phyloP scores from a whole-genome alignment of 2,113 vertebrate species.

The Microcebus lehilahytsara region DNA sequence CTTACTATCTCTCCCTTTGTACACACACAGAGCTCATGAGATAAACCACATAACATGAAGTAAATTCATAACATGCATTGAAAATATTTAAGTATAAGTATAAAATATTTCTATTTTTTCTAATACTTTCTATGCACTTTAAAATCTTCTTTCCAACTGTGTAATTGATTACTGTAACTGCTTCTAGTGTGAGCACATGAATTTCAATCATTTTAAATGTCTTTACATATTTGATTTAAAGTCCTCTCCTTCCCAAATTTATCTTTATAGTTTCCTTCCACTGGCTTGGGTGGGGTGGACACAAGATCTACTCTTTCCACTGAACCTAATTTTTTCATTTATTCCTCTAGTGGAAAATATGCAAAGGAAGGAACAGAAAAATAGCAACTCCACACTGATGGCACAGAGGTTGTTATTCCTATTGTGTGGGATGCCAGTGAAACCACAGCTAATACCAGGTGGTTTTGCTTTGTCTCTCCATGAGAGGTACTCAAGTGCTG shows the following conservation, averaged over 20 bases:
- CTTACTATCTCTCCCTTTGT: no score
- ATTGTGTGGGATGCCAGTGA: neutral
- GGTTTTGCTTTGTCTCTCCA: neutral
- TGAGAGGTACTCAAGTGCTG: neutral
- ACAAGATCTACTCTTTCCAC: neutral
- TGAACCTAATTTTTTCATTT: neutral
- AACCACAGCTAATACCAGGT: neutral
- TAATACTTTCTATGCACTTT: conserved; percentile 9
- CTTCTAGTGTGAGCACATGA: conserved; percentile 17
- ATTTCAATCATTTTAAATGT: conserved; percentile 49
- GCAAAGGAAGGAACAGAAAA: neutral
- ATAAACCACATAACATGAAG: neutral
- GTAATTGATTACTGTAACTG: conserved; percentile 33
- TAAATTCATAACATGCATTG: neutral
- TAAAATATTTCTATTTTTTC: conserved; percentile 48
- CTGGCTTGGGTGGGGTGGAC: neutral
- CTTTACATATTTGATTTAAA: conserved; percentile 4
- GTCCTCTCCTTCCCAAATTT: neutral
- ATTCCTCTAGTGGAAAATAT: neutral
- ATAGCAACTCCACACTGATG: neutral
- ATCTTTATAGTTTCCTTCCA: neutral
- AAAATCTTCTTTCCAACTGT: conserved; percentile 36
- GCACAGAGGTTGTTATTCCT: neutral
- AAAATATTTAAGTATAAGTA: conserved; percentile 2
- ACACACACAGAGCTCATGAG: neutral